phyloP scores from a whole-genome alignment of 2,888 invertebrate species.

The Tachina fera region DNA sequence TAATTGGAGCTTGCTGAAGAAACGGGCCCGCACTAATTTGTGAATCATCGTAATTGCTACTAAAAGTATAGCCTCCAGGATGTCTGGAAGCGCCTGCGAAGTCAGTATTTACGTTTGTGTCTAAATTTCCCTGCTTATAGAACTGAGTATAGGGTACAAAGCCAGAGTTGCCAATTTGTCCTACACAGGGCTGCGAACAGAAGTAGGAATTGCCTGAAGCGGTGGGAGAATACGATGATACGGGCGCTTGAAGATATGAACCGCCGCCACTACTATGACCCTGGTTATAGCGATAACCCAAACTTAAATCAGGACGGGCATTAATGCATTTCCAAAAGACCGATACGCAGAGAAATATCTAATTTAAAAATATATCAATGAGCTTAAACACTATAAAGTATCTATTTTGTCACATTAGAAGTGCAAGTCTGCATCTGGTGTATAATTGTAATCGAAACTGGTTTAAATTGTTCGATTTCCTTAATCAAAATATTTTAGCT shows the following conservation, averaged over 20 bases:
- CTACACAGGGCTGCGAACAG: conserved; percentile 71
- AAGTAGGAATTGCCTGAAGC: conserved; percentile 76
- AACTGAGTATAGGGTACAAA: conserved; percentile 61
- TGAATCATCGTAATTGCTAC: conserved; percentile 66
- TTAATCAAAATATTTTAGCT: no score
- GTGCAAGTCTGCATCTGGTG: no score
- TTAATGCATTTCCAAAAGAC: conserved; percentile 57
- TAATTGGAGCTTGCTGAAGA: conserved; percentile 74
- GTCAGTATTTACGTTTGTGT: not conserved
- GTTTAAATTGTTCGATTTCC: no score
- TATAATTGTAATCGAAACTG: no score
- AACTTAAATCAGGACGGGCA: conserved; percentile 79
- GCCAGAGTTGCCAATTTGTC: conserved; percentile 69
- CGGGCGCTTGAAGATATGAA: conserved; percentile 72
- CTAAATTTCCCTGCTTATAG: not conserved
- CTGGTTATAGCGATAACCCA: conserved; percentile 77
- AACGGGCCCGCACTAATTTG: conserved; percentile 65
- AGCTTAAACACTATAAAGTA: no score
- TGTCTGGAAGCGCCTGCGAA: not conserved
- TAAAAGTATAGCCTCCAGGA: conserved; percentile 20
- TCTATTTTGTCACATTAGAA: no score
- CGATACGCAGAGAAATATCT: conserved; percentile 76
- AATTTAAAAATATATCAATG: not conserved
- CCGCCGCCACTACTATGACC: conserved; percentile 74
- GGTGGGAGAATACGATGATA: conserved; percentile 73